A percentile compares a stretch with the other conserved stretches of the same genome.
phyloP scores from a whole-genome alignment of 2,888 invertebrate species.

The Chloroclystis v-ata region DNA sequence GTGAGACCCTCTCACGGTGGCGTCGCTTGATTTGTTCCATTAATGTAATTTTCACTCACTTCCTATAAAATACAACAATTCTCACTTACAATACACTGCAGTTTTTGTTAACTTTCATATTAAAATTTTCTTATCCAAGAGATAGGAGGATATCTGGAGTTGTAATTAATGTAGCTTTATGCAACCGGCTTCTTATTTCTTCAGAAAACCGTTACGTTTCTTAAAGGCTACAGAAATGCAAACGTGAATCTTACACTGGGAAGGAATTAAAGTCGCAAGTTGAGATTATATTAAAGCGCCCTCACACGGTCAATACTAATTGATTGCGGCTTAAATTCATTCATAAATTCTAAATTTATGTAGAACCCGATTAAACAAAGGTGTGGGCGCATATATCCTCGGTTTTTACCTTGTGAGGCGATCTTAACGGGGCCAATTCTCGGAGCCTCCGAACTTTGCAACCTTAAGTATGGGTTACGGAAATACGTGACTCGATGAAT shows the following conservation, averaged over 20 bases:
- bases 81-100: not conserved
- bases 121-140: not conserved
- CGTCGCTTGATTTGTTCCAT: conserved; percentile 45
- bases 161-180: not conserved
- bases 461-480: conserved; percentile 25
- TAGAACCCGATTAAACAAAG: conserved; percentile 31
- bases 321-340: conserved; percentile 24
- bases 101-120: not conserved
- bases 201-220: conserved; percentile 2
- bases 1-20: conserved; percentile 66
- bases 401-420: conserved; percentile 44
- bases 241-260: not conserved
- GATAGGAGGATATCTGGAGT: not conserved
- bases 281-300: not conserved
- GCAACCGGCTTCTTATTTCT: conserved; percentile 1
- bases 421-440: conserved; percentile 38
- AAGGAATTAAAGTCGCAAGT: not conserved
- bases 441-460: conserved; percentile 31
- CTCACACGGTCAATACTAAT: conserved; percentile 6
- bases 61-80: conserved; percentile 19
- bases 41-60: conserved; percentile 29
- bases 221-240: not conserved
- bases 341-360: conserved; percentile 36
- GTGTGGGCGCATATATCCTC: conserved; percentile 42
- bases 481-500: conserved; percentile 35